Base-by-base conservation (phyloP, 2,113 vertebrate genomes). In the Chaenogobius annularis region DNA sequence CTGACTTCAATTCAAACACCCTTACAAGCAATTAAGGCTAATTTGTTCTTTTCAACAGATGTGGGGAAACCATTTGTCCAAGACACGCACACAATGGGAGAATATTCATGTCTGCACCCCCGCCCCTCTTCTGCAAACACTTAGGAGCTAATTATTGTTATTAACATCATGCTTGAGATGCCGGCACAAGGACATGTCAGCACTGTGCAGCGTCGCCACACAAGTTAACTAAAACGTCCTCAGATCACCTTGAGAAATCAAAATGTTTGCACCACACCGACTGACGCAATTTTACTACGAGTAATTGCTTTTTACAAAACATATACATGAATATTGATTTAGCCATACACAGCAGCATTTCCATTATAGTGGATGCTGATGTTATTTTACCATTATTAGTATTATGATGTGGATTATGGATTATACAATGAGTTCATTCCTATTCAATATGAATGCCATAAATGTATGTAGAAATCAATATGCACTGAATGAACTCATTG, bases 121-220 rank as follows among this genome's bases (percentile, higher is more conserved):
- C 90, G 85, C 85, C 83, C 65, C 73, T 72, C 72, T 31, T 89
- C 87, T 59, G 72, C 90, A 90, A 89, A 93, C 91, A 91, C 92
- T 93, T 92, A 91, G 88, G 84, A 91, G 89, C 90, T 93, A 94
- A 94, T 94, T 93, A 93, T 93, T 92, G 92, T 93, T 93, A 93
- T 93, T 93, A 93, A 81, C 91, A 92, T 92, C 91, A 93, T 91
- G 92, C 89, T 91, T 93, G 92, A 94, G 90, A 92, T 94, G 91
- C 85, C 87, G 91, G 85, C 79, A 87, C 91, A 93, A 93, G 93
- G 93, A 92, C 93, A 87, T 91, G 91, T 92, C 91, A 91, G 87
- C 88, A 87, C 87, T 85, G 90, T 90, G 89, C 86, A 89, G 85
- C 86, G 86, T 87, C 79, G 83, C 80, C 66, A 83, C 82, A 81